A percentile compares a stretch with the other conserved stretches of the same genome.
phyloP scores from a whole-genome alignment of 2,113 vertebrate genomes.

The Etia nguti region DNA sequence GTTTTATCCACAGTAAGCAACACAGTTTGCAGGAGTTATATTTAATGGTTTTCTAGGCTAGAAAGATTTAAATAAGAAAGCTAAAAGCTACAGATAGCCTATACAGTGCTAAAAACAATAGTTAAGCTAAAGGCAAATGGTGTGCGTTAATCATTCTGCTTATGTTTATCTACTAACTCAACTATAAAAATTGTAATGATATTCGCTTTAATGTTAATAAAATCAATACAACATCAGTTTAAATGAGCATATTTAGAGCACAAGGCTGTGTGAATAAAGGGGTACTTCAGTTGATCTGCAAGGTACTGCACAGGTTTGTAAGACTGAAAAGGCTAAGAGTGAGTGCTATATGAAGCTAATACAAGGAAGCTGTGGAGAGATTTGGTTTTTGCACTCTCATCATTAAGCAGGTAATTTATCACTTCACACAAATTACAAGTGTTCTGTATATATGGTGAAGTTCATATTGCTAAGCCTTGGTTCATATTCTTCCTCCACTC shows the following conservation, averaged over 20 bases:
- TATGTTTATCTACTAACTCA: neutral
- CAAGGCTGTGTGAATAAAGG: neutral
- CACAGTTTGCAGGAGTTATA: neutral
- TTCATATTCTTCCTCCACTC: neutral
- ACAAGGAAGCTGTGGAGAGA: neutral
- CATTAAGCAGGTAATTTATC: neutral
- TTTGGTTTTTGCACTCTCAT: neutral
- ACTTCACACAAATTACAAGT: neutral
- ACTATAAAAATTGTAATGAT: neutral
- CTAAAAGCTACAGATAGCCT: neutral
- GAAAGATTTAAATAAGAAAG: neutral
- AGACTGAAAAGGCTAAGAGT: neutral
- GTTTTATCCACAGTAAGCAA: neutral
- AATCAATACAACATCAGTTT: neutral
- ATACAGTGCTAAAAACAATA: neutral
- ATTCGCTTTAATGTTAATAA: neutral
- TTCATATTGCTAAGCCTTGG: neutral
- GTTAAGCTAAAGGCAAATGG: neutral
- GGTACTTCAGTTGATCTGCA: neutral
- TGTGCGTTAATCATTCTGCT: neutral
- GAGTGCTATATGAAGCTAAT: neutral
- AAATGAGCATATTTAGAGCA: neutral
- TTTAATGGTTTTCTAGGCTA: neutral
- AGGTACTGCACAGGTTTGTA: neutral
- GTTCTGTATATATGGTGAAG: neutral